phyloP scores from a whole-genome alignment of 1,140 invertebrate genomes.

The Episyrphus balteatus region DNA sequence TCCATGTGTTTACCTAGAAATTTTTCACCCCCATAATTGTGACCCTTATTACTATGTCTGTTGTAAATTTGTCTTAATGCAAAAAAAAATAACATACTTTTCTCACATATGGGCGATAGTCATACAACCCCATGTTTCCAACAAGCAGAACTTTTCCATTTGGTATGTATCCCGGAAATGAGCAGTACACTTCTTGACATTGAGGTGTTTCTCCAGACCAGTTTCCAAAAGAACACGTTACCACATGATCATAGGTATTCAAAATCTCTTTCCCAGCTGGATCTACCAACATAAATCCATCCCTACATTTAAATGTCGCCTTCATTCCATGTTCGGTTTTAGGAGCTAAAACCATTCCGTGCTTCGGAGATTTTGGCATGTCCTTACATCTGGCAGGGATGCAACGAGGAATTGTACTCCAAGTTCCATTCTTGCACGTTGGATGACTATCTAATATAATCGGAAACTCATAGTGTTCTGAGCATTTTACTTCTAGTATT shows the following conservation, averaged over 20 bases:
- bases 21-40: too few relatives aligned
- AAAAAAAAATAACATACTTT: too few relatives aligned
- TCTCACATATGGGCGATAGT: constrained; percentile 90
- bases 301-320: constrained; percentile 83
- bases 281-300: constrained; percentile 75
- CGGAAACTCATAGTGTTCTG: constrained; percentile 74
- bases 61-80: too few relatives aligned
- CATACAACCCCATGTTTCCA: constrained; percentile 94
- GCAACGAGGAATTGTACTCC: constrained; percentile 86
- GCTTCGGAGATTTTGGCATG: constrained; percentile 74
- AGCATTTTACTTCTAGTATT: constrained; percentile 73
- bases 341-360: constrained; percentile 91
- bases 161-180: constrained; percentile 81
- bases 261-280: constrained; percentile 38
- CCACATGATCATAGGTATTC: constrained; percentile 47
- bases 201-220: constrained; percentile 80
- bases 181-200: constrained; percentile 87
- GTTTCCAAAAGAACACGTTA: constrained; percentile 80
- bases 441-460: constrained; percentile 29
- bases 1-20: too few relatives aligned
- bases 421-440: constrained; percentile 89
- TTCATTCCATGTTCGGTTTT: constrained; percentile 92
- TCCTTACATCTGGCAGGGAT: constrained; percentile 81
- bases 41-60: too few relatives aligned
- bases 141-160: constrained; percentile 89